Evolutionary conservation across 2,888 invertebrate species (phyloP).

Genomic region (Drosophila leonis): DNA sequence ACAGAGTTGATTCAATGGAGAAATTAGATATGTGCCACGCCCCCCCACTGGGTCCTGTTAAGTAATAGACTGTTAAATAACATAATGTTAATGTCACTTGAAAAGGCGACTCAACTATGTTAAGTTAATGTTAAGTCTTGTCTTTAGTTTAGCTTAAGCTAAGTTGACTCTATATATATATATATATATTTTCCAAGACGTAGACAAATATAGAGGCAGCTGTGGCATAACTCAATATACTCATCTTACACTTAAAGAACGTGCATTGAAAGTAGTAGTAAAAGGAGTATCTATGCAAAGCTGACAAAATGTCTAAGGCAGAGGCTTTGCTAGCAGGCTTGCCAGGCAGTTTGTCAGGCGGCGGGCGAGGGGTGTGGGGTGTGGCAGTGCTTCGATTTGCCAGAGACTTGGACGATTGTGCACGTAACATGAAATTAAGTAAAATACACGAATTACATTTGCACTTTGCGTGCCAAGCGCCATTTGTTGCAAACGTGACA

Average conservation of each 20-base stretch:
- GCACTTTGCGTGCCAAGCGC: conserved; percentile 80
- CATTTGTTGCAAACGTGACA: conserved; percentile 81
- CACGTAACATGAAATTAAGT: conserved; percentile 80
- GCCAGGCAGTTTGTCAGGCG: background rate
- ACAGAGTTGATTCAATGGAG: background rate
- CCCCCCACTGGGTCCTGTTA: too few relatives aligned
- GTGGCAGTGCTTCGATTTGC: conserved; percentile 49
- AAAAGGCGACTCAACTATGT: background rate
- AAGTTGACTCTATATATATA: background rate
- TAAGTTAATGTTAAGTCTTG: background rate
- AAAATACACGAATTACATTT: conserved; percentile 81
- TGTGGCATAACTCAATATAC: background rate
- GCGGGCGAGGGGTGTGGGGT: background rate
- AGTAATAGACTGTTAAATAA: background rate
- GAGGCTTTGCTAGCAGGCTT: background rate
- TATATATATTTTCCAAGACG: background rate
- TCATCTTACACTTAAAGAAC: background rate
- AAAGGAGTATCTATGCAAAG: conserved; percentile 6
- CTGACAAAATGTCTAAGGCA: background rate
- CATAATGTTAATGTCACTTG: background rate
- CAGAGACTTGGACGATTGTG: conserved; percentile 77
- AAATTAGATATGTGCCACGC: background rate
- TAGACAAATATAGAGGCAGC: background rate
- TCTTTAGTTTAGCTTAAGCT: background rate
- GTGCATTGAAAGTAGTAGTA: background rate